Base-by-base conservation (phyloP, 2,888 invertebrate species). In the Eurytoma adleriae region DNA sequence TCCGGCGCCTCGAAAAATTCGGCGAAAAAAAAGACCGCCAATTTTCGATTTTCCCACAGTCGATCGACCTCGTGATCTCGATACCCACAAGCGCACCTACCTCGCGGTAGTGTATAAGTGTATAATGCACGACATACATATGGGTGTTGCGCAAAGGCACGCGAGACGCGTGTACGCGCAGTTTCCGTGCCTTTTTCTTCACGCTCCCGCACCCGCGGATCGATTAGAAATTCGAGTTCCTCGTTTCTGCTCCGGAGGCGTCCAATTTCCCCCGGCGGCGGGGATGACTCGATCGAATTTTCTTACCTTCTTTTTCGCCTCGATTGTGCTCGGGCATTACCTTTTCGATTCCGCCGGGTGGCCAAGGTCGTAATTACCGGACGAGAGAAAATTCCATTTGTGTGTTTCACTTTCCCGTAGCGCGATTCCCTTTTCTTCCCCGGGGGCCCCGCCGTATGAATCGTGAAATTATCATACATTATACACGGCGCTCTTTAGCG, bases 391-490 rank as follows among this genome's bases (percentile, higher is more conserved):
- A 30, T 30, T 30, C 30, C 66, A 64, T 56, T 74, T 74, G 30
- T 27, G 27, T 30, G 52, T 74, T 74, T 74, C 74, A 74, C 73
- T 74, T 74, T 74, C 73, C 56, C 73, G 30, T 20, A 14, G 57
- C 57, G 13, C 30, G 4, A 20, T 30, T 18, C 40, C 52, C 52
- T 27, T 40, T 57, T 73, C 4, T 64, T 54, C 50, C 24, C 54
- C 62, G n/a, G n/a, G n/a, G 16, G n/a, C 61, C 4, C 27, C 24
- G 30, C n/a, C 13, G 14, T 16, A 24, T 54, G 61, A 14, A 61
- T 76, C 76, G 54, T n/a, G 30, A 62, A 70, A 77, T 77, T 70
- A 77, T 61, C 76, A 77, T 70, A 77, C 40, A 77, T 56, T 69
- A 59, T 27, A 54, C 20, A 24, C 50, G 10, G 27, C 12, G 30